Evolutionary conservation across 2,888 invertebrate species (phyloP), one percentile per base, ranked within the genome.

Genomic region (Leptura quadrifasciata): DNA sequence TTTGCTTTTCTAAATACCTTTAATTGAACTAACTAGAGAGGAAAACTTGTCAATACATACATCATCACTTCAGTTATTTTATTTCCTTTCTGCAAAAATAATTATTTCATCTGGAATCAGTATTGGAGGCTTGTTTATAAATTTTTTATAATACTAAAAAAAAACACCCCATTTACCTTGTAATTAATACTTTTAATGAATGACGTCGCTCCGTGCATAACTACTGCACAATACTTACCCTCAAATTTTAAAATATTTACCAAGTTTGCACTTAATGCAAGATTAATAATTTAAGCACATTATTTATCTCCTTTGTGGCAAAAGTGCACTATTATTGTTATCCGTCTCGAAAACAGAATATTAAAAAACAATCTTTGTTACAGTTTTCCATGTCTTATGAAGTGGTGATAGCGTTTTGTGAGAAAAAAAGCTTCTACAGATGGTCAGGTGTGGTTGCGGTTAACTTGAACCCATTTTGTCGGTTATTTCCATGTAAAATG

Each of bases 401-500:
- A 70, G 35, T 70, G 69, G 39, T 55, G 27, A 17, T 20, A 60
- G 58, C 17, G n/a, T 52, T 47, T 24, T 31, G 15, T 24, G 21
- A 10, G 31, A 68, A 58, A 57, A 52, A 61, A 8, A 6, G 31
- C 71, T 74, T 58, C 87, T 87, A 74, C 89, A 90, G 76, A 86
- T 85, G 70, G 88, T 89, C 20, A 83, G 84, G 21, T 89, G 47
- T 47, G 52, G 52, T 39, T 10, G 24, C 47, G 27, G 12, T 20
- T 57, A 58, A 20, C 71, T 71, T 90, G 82, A 90, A 90, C 85
- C 86, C 86, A 35, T 91, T 91, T 76, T 84, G 85, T 82, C 90
- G 89, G 64, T 88, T 84, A 72, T 88, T 82, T 77, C 89, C 89
- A 81, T 92, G 95, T 91, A 98, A 94, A 88, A 98, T 95, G 91